Evolutionary conservation across 1,140 invertebrate species (phyloP), one percentile per base, ranked within the genome.

Genomic region (Trialeurodes vaporariorum): DNA sequence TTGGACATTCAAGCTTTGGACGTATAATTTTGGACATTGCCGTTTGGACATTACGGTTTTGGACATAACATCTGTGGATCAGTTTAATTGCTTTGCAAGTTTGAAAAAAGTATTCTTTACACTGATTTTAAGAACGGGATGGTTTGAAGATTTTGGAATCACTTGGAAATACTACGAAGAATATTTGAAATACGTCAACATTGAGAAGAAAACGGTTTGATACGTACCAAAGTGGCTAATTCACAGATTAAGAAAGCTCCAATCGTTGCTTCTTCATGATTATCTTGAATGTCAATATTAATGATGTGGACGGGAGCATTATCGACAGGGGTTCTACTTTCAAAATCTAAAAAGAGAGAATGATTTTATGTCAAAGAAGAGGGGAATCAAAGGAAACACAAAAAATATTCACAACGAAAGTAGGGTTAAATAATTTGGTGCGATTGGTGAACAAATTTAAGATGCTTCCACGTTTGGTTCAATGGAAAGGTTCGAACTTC

Each of bases 261-360:
- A 75, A 99, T 90, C n/a, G 96, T 96, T 0, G 97, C 97, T 78
- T 99, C 98, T 81, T 99, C 97, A 69, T 98, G 95, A 80, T 99
- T 99, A 82, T 99, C 98, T 79, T 96, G 94, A 76, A 99, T 98
- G 76, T 99, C 96, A 72, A 99, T 91, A 79, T 99, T 99, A 26
- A 99, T 91, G 17, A 99, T 86, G 82, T 99, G 98, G 1, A 94
- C 94, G 11, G 92, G 89, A 65, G 90, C 86, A 79, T 90, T 92
- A 68, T 87, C 85, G 65, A 85, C 82, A 1, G 88, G 66, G 59
- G 76, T 74, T 68, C 78, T 70, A 62, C 69, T 76, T 69, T 81
- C 77, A 67, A 83, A 74, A 73, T 78, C 81, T 82, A 27, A 27
- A 67, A n/a, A 67, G n/a, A n/a, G n/a, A n/a, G n/a, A n/a, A n/a